Conservation (phyloP, 2,888 invertebrate genomes). For the Heliconius hortense region DNA sequence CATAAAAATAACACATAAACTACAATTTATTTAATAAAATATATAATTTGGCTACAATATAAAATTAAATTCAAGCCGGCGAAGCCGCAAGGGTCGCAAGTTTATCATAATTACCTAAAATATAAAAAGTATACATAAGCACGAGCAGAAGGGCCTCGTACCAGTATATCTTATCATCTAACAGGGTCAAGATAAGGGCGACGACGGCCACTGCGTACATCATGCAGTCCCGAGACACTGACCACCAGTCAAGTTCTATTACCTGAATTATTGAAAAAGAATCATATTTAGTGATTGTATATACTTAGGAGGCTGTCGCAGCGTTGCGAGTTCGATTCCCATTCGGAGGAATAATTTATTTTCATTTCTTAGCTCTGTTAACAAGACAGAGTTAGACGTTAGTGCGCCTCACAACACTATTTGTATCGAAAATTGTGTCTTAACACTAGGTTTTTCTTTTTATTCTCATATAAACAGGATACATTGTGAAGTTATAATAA, state of each 20-base stretch:
- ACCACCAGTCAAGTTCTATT: constrained; percentile 88
- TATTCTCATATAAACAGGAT: too few relatives aligned
- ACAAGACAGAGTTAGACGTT: too few relatives aligned
- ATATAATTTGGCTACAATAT: too few relatives aligned
- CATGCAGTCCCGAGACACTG: constrained; percentile 87
- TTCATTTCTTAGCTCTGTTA: too few relatives aligned
- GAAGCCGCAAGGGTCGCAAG: neutral
- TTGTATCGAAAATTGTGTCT: too few relatives aligned
- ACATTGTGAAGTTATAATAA: too few relatives aligned
- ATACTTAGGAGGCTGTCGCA: too few relatives aligned
- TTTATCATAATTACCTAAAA: constrained; percentile 79
- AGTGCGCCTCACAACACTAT: too few relatives aligned
- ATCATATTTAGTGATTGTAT: neutral
- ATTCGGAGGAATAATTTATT: too few relatives aligned
- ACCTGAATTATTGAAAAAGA: constrained; percentile 65
- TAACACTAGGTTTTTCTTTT: too few relatives aligned
- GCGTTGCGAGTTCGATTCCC: too few relatives aligned
- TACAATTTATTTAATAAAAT: neutral
- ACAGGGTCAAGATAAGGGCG: constrained; percentile 85
- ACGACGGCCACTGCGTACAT: constrained; percentile 88
- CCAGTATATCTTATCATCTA: constrained; percentile 88
- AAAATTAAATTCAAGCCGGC: too few relatives aligned
- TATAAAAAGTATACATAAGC: constrained; percentile 86
- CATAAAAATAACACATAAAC: neutral
- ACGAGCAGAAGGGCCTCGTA: constrained; percentile 88